Percentiles rank a stretch among this genome's conserved stretches.
phyloP scores from a whole-genome alignment of 2,113 vertebrate species.

The Hypanus sabinus region DNA sequence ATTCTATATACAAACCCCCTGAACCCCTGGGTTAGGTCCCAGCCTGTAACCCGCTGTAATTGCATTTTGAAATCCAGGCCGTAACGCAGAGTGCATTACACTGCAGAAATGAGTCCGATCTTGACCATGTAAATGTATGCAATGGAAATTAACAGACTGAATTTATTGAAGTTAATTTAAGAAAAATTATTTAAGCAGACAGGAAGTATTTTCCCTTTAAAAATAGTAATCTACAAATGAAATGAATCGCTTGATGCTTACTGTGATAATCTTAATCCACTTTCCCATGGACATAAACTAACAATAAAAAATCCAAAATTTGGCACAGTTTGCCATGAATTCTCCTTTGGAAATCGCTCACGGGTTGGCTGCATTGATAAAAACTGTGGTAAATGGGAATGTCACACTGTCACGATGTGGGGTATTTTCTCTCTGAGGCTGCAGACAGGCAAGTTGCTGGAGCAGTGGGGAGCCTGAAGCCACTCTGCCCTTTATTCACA shows the following conservation, averaged over 20 bases:
- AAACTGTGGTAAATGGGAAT: conserved; percentile 25
- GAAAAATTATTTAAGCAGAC: neutral
- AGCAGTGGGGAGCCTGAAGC: neutral
- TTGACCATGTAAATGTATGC: no score
- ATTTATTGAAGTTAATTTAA: neutral
- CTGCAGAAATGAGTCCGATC: no score
- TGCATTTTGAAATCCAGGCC: no score
- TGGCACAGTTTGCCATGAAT: neutral
- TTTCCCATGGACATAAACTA: neutral
- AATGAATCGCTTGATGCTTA: neutral
- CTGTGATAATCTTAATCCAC: conserved; percentile 18
- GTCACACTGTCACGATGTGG: conserved; percentile 21
- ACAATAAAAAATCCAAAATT: neutral
- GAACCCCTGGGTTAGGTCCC: no score
- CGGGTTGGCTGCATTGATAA: neutral
- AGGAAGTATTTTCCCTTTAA: neutral
- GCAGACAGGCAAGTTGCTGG: neutral
- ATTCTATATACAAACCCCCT: no score
- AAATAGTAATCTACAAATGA: neutral
- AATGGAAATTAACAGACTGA: neutral
- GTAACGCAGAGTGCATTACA: no score
- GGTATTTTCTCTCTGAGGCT: neutral
- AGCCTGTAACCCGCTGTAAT: no score
- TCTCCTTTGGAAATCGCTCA: neutral
- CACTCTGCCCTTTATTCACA: neutral